Percentiles rank a stretch among this genome's conserved stretches.
phyloP scores from a whole-genome alignment of 2,888 invertebrate genomes.

The Pristionchus arcanus region DNA sequence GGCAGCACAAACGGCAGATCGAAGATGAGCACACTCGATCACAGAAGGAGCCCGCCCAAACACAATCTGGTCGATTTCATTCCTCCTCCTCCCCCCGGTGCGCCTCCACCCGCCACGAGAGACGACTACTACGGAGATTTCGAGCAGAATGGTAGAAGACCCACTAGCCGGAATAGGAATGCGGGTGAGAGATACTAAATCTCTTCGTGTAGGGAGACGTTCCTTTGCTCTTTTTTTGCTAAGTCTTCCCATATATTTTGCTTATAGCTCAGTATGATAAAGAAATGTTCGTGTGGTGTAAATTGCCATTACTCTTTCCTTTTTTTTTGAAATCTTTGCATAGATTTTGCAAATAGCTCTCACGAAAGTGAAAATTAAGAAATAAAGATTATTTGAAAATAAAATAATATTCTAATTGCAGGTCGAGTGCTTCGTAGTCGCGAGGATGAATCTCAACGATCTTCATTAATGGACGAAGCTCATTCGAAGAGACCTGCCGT shows the following conservation, averaged over 20 bases:
- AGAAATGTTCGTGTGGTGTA: too few relatives aligned
- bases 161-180: constrained; percentile 68
- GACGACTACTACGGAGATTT: constrained; percentile 53
- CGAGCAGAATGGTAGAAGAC: constrained; percentile 57
- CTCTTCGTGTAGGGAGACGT: neutral
- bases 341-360: too few relatives aligned
- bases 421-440: constrained; percentile 61
- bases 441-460: constrained; percentile 70
- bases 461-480: constrained; percentile 68
- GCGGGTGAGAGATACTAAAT: constrained; percentile 56
- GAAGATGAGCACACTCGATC: constrained; percentile 57
- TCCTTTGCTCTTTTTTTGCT: neutral
- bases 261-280: too few relatives aligned
- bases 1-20: constrained; percentile 67
- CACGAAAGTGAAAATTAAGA: too few relatives aligned
- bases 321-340: too few relatives aligned
- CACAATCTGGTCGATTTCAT: constrained; percentile 73
- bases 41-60: constrained; percentile 67
- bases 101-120: constrained; percentile 60
- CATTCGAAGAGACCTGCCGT: constrained; percentile 55
- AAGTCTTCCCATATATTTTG: neutral
- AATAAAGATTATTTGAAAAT: too few relatives aligned
- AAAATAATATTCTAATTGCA: neutral
- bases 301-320: too few relatives aligned
- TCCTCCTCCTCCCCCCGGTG: constrained; percentile 73